A percentile compares a stretch with the other conserved stretches of the same genome.
Evolutionary conservation across 2,797 vertebrate genomes (phyloP).

Genomic region (Tarsius wallacei): DNA sequence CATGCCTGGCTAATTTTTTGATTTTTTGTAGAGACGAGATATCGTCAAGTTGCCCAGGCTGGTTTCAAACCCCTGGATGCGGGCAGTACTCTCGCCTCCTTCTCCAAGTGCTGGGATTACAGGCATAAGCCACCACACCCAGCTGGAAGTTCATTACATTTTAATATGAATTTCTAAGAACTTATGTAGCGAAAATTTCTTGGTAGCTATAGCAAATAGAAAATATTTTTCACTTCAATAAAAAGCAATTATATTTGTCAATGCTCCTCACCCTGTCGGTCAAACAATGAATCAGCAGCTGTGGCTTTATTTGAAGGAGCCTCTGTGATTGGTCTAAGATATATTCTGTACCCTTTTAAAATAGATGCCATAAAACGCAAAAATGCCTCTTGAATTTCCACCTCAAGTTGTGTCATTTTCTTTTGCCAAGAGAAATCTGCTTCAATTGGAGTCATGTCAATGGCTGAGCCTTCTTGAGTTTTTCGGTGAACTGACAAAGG

Average conservation of each 20-base stretch:
- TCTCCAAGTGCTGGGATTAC: too few species aligned
- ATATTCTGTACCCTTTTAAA: constrained; percentile 97
- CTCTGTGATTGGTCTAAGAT: constrained; percentile 98
- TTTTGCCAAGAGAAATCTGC: constrained; percentile 99
- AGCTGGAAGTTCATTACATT: neutral
- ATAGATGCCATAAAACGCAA: constrained; percentile 98
- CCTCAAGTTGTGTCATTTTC: constrained; percentile 96
- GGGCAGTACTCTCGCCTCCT: too few species aligned
- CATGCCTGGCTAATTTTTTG: too few species aligned
- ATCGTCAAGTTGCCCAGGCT: too few species aligned
- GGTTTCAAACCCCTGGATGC: too few species aligned
- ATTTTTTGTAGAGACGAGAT: too few species aligned
- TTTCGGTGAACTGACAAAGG: constrained; percentile 91
- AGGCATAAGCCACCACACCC: too few species aligned
- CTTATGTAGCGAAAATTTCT: neutral
- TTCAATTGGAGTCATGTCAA: constrained; percentile 98
- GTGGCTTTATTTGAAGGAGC: constrained; percentile 98
- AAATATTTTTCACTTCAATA: constrained; percentile 53
- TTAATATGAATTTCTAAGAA: constrained; percentile 59
- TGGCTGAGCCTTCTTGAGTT: constrained; percentile 93
- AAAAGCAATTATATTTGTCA: constrained; percentile 40
- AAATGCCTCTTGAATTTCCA: constrained; percentile 98
- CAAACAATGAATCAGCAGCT: constrained; percentile 96
- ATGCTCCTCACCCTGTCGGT: constrained; percentile 95
- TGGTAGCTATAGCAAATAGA: neutral